These are phyloP conservation scores for Mythimna albipuncta DNA, from an alignment of 2,888 invertebrate species.

Conservation along the genomic window DNA sequence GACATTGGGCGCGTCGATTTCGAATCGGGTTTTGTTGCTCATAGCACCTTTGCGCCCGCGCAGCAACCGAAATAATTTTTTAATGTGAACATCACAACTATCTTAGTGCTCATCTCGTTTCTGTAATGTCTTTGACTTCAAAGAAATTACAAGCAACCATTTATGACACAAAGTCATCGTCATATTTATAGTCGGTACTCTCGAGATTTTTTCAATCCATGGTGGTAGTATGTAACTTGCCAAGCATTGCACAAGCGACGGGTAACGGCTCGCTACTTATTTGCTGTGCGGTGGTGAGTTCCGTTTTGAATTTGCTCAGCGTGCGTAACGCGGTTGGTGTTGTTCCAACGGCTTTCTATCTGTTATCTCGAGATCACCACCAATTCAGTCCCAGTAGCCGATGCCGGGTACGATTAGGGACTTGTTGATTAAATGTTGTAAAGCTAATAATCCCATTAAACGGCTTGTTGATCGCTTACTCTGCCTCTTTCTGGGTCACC, in stretches of 20 bases:
- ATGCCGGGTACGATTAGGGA: constrained; percentile 77
- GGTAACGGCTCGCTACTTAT: constrained; percentile 64
- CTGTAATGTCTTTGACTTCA: constrained; percentile 25
- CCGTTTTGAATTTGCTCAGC: constrained; percentile 79
- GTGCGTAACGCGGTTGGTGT: constrained; percentile 87
- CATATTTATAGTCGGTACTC: constrained; percentile 12
- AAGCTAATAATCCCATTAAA: constrained; percentile 80
- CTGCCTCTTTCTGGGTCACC: constrained; percentile 72
- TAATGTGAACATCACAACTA: constrained; percentile 41
- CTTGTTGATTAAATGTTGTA: constrained; percentile 79
- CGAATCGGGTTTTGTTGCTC: constrained; percentile 76
- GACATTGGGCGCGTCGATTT: constrained; percentile 85
- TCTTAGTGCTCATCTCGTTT: constrained; percentile 40
- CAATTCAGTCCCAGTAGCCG: constrained; percentile 81
- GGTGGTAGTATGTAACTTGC: constrained; percentile 24
- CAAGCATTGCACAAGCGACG: constrained; percentile 60
- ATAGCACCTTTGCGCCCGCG: constrained; percentile 74
- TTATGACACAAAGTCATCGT: constrained; percentile 25
- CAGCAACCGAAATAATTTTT: constrained; percentile 55
- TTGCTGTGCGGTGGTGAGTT: constrained; percentile 69
- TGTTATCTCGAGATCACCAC: constrained; percentile 83
- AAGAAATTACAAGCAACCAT: constrained; percentile 31
- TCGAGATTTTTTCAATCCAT: constrained; percentile 14
- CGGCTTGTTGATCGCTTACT: constrained; percentile 72
- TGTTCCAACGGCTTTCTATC: constrained; percentile 86